Conservation (phyloP, 2,113 vertebrate genomes). For the Taurulus bubalis region DNA sequence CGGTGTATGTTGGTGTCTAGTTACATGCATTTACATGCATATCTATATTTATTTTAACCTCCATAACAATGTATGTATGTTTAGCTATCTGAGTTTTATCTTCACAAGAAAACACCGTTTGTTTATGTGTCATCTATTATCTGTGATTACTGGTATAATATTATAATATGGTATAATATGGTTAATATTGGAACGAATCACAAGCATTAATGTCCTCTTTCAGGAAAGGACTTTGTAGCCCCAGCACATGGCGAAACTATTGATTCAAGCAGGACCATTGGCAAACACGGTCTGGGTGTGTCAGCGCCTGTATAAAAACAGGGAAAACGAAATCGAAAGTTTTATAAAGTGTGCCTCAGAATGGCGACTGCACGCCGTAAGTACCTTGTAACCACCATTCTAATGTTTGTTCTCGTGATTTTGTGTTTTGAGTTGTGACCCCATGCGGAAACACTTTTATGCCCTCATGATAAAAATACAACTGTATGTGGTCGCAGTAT, state of each 20-base stretch:
- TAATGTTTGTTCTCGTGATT: background rate
- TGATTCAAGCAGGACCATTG: background rate
- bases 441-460: background rate
- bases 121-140: background rate
- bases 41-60: background rate
- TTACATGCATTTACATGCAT: background rate
- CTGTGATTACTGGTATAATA: too few species aligned
- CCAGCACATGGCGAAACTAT: background rate
- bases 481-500: background rate
- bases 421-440: background rate
- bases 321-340: conserved; percentile 18
- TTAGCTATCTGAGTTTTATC: background rate
- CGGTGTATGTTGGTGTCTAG: background rate
- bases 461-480: background rate
- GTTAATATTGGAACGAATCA: too few species aligned
- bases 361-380: conserved; percentile 1
- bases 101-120: background rate
- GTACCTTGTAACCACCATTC: background rate
- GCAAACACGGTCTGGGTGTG: background rate
- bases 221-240: too few species aligned
- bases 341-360: background rate
- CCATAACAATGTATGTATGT: background rate
- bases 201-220: too few species aligned
- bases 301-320: fast-evolving
- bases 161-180: too few species aligned